A percentile compares a stretch with the other conserved stretches of the same genome.
Evolutionary conservation across 1,140 invertebrate species (phyloP).

Genomic region (Oscheius sp.): DNA sequence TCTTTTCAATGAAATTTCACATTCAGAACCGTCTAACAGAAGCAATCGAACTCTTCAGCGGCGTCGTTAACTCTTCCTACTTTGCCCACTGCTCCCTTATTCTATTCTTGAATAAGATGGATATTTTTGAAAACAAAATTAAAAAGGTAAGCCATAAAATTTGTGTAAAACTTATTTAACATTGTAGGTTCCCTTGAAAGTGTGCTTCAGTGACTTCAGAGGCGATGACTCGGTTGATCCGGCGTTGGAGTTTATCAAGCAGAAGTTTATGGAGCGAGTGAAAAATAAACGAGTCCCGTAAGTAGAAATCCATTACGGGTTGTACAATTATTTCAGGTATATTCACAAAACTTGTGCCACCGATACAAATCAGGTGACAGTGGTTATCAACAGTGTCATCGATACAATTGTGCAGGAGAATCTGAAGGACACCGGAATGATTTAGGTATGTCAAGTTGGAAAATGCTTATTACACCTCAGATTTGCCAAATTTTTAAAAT

Average conservation of each 20-base stretch:
- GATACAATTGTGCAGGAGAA: conserved; percentile 60
- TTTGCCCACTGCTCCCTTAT: conserved; percentile 63
- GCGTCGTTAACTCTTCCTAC: conserved; percentile 63
- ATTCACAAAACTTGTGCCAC: conserved; percentile 63
- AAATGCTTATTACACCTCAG: too few relatives aligned
- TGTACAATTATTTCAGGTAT: conserved; percentile 63
- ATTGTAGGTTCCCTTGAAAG: conserved; percentile 61
- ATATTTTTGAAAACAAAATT: conserved; percentile 64
- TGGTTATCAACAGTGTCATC: conserved; percentile 60
- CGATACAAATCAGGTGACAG: conserved; percentile 61
- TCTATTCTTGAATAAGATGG: conserved; percentile 62
- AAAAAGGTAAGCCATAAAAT: conserved; percentile 43
- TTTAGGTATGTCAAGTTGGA: too few relatives aligned
- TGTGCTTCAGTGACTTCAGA: conserved; percentile 65
- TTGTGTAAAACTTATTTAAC: too few relatives aligned
- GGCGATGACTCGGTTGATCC: conserved; percentile 64
- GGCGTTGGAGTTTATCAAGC: neutral
- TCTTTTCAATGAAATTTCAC: conserved; percentile 16
- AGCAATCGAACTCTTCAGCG: conserved; percentile 62
- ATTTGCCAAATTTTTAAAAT: too few relatives aligned
- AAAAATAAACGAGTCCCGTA: conserved; percentile 37
- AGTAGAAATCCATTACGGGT: conserved; percentile 44
- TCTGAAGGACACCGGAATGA: conserved; percentile 51
- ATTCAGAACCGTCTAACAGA: conserved; percentile 63
- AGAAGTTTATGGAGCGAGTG: neutral